These are phyloP conservation scores for Monopis laevigella DNA, from an alignment of 2,888 invertebrate species.

Conservation along the genomic window DNA sequence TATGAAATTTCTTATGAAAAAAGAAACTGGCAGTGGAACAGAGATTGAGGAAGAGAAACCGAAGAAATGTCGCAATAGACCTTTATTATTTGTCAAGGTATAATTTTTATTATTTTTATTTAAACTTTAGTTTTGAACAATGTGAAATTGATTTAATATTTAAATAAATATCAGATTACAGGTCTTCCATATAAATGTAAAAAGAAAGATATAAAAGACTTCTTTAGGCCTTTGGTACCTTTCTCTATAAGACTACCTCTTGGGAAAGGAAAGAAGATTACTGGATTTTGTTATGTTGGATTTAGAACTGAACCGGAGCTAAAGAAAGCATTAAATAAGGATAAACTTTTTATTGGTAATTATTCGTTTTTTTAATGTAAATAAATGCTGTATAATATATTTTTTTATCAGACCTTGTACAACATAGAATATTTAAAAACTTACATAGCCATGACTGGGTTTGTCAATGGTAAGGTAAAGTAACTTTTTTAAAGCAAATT, in stretches of 20 bases:
- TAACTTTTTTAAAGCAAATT: too few relatives aligned
- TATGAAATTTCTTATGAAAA: constrained; percentile 74
- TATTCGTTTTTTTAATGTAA: neutral
- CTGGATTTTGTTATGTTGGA: constrained; percentile 91
- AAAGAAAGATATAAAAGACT: constrained; percentile 85
- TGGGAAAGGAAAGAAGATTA: constrained; percentile 67
- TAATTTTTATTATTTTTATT: neutral
- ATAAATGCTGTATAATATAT: too few relatives aligned
- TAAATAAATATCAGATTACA: constrained; percentile 65
- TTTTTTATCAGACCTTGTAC: too few relatives aligned
- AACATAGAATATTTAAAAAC: too few relatives aligned
- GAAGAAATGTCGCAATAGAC: constrained; percentile 52
- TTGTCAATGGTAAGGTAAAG: too few relatives aligned
- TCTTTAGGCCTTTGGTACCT: constrained; percentile 83
- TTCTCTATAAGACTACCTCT: constrained; percentile 82
- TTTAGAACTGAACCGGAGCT: constrained; percentile 85
- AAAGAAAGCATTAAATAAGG: constrained; percentile 81
- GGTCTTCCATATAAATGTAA: constrained; percentile 82
- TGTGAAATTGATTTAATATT: neutral
- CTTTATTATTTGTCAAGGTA: constrained; percentile 53
- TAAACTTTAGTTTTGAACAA: constrained; percentile 9
- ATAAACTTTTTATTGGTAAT: constrained; percentile 85
- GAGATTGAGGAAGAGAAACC: constrained; percentile 33
- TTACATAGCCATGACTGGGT: too few relatives aligned
- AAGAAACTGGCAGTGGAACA: constrained; percentile 28